Conservation (phyloP, 2,888 invertebrate species). For the Laothoe populi region DNA sequence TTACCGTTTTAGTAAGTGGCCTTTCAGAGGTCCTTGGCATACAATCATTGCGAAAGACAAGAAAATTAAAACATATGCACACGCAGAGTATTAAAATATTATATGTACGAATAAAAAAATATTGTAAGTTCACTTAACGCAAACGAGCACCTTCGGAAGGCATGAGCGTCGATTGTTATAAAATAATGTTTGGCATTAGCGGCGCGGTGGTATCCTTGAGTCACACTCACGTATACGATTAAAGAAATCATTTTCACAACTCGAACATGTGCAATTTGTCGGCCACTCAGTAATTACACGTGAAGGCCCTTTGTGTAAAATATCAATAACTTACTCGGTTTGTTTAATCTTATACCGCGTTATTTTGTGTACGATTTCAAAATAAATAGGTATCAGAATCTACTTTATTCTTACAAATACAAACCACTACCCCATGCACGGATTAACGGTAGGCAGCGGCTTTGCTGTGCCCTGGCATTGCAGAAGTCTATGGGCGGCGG, state of each 20-base stretch:
- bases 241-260: slow-evolving; percentile 60
- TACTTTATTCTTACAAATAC: slow-evolving; percentile 2
- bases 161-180: slow-evolving; percentile 52
- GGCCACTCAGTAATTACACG: slow-evolving; percentile 63
- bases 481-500: too few relatives aligned
- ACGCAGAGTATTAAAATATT: slow-evolving; percentile 39
- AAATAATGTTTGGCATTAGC: slow-evolving; percentile 59
- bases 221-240: slow-evolving; percentile 47
- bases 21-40: slow-evolving; percentile 78
- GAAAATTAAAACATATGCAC: slow-evolving; percentile 65
- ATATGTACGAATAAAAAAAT: slow-evolving; percentile 39
- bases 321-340: slow-evolving; percentile 56
- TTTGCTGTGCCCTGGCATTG: too few relatives aligned
- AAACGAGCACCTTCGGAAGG: slow-evolving; percentile 44
- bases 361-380: not conserved
- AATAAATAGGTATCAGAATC: not conserved
- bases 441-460: too few relatives aligned
- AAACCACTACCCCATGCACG: too few relatives aligned
- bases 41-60: slow-evolving; percentile 69
- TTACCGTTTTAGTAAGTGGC: slow-evolving; percentile 78
- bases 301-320: slow-evolving; percentile 62
- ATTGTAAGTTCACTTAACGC: slow-evolving; percentile 42
- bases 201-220: slow-evolving; percentile 54
- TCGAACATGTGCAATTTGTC: slow-evolving; percentile 57
- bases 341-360: not conserved